Conservation (phyloP, 2,113 vertebrate species). For the Rhagologus leucostigma region DNA sequence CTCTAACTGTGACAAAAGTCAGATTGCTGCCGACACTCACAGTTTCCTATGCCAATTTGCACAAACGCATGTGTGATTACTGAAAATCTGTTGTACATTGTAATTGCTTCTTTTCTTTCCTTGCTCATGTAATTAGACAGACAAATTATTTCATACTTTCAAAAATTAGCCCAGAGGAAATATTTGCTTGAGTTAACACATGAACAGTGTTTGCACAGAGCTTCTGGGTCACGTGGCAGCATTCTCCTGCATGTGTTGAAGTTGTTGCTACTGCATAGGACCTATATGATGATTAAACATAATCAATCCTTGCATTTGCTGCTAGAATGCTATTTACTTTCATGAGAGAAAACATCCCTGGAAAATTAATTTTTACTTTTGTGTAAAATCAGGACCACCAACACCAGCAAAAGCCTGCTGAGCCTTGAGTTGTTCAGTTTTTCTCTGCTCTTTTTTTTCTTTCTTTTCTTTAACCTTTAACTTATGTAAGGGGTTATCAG, state of each 20-base stretch:
- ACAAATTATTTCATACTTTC: not conserved
- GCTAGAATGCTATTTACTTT: not conserved
- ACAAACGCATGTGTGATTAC: not conserved
- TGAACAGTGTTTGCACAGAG: not conserved
- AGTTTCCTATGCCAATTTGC: not conserved
- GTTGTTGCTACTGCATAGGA: not conserved
- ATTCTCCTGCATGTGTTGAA: not conserved
- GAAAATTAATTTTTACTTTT: not conserved
- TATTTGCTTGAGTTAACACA: not conserved
- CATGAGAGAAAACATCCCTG: not conserved
- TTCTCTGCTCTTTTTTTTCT: not conserved
- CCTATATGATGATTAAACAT: not conserved
- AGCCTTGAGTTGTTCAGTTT: not conserved
- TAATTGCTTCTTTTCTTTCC: not conserved
- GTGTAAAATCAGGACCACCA: not conserved
- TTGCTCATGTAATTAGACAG: not conserved
- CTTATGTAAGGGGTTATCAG: not conserved
- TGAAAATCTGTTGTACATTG: not conserved
- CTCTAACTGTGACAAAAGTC: not conserved
- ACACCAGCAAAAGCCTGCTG: not conserved
- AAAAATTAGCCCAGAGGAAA: conserved; percentile 1
- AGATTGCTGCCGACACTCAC: not conserved
- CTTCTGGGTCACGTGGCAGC: not conserved
- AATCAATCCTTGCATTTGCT: not conserved
- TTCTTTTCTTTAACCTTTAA: not conserved